Evolutionary conservation across 2,113 vertebrate species (phyloP).

Genomic region (Manacus vitellinus): DNA sequence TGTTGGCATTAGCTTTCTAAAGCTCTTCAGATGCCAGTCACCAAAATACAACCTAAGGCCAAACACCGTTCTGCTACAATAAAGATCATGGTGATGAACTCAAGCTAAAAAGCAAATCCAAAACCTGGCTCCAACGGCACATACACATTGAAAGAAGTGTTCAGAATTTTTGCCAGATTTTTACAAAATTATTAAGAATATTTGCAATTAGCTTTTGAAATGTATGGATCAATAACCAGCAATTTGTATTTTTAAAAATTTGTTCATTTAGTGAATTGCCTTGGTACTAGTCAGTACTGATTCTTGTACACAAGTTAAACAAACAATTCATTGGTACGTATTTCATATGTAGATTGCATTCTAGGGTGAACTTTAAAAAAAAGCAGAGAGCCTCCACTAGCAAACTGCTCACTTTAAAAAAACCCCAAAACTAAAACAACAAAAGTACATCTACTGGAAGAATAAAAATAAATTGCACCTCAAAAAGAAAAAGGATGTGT

Average conservation of each 20-base stretch:
- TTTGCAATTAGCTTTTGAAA: constrained; percentile 2
- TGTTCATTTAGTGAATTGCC: constrained; percentile 26
- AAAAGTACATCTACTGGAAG: constrained; percentile 6
- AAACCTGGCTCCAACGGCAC: background rate
- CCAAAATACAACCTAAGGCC: constrained; percentile 22
- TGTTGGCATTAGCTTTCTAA: constrained; percentile 14
- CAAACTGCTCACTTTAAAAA: background rate
- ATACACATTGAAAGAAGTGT: background rate
- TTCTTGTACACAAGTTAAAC: constrained; percentile 32
- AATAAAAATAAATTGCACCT: constrained; percentile 65
- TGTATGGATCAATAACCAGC: background rate
- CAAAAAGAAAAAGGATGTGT: constrained; percentile 12
- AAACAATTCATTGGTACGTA: constrained; percentile 36
- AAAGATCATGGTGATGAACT: constrained; percentile 13
- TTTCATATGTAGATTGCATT: background rate
- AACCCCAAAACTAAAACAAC: background rate
- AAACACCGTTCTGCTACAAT: background rate
- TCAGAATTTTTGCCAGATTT: constrained; percentile 8
- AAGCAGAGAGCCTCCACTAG: background rate
- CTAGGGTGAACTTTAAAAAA: background rate
- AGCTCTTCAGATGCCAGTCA: constrained; percentile 35
- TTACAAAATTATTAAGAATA: constrained; percentile 31
- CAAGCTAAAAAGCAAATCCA: constrained; percentile 8
- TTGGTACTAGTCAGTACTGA: constrained; percentile 42
- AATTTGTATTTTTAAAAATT: background rate